Base-by-base conservation (phyloP, 2,797 vertebrate species). In the Graptemys geographica region DNA sequence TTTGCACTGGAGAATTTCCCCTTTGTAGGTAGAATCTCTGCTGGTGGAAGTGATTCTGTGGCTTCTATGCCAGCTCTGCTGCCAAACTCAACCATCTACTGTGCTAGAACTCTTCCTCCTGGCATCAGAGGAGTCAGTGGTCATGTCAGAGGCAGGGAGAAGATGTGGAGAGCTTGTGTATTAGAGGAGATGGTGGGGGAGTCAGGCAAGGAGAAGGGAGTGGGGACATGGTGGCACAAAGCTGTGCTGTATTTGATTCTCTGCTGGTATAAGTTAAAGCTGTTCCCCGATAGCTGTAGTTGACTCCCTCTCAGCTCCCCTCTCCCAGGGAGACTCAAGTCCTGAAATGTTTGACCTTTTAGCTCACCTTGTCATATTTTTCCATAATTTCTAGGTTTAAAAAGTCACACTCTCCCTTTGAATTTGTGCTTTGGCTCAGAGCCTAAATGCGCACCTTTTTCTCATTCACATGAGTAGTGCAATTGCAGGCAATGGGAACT, bases 391-490 rank as follows among this genome's bases (percentile, higher is more conserved):
- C 57, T 59, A 59, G 11, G 8, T 47, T 57, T 57, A 57, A n/a
- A 65, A 65, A 65, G n/a, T 79, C 90, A 86, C 51, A 62, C 31
- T 2, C 31, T 18, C 56, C 25, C 9, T 7, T 62, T 91, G 86
- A 88, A 56, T 84, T 44, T 86, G 3, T 90, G 79, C 79, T 95
- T 90, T 96, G 88, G 95, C 95, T 93, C 93, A 95, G 80, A 76
- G 82, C 90, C 92, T 92, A 88, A 56, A 83, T 92, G 82, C 86
- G 41, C 82, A 96, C 86, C 87, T 93, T 89, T 89, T 96, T 80
- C 52, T 90, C 93, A 95, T 93, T 93, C 92, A 93, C 93, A 91
- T 94, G 92, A 82, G 13, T n/a, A 95, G 91, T 65, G 93, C 93
- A 80, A 72, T 95, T 94, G 86, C 56, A 88, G 88, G 59, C 81